phyloP scores from a whole-genome alignment of 2,797 vertebrate species.

The Phrynocephalus guinanensis region DNA sequence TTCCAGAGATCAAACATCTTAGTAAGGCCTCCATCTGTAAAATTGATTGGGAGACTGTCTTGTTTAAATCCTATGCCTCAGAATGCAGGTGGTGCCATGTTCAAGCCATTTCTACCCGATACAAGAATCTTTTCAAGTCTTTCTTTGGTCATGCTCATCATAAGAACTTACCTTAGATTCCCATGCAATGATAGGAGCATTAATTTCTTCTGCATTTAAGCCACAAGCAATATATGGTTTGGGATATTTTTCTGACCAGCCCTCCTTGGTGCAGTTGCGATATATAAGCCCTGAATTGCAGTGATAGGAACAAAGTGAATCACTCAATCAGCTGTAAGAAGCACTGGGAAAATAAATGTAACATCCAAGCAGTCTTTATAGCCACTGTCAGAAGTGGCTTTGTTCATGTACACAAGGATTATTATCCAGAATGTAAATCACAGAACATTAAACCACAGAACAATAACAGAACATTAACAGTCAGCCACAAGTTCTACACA shows the following conservation, averaged over 20 bases:
- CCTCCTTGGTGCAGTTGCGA: constrained; percentile 83
- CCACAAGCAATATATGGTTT: constrained; percentile 84
- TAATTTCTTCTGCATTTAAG: constrained; percentile 76
- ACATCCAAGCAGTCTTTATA: neutral
- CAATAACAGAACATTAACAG: neutral
- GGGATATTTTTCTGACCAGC: constrained; percentile 85
- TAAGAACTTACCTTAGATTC: constrained; percentile 15
- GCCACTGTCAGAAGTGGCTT: neutral
- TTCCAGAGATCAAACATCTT: neutral
- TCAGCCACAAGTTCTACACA: neutral
- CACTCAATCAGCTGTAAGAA: neutral
- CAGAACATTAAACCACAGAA: neutral
- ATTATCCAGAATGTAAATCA: neutral
- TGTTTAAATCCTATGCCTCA: neutral
- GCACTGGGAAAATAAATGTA: neutral
- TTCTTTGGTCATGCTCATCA: neutral
- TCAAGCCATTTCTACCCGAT: neutral
- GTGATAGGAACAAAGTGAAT: constrained; percentile 15
- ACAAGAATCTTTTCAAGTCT: neutral
- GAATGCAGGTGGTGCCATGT: neutral
- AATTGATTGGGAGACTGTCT: neutral
- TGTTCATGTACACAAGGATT: neutral
- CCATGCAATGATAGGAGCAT: neutral
- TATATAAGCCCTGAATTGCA: constrained; percentile 79
- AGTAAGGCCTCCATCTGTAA: too few relatives aligned